Base-by-base conservation (phyloP, 2,888 invertebrate species). In the Caenorhabditis sp. region DNA sequence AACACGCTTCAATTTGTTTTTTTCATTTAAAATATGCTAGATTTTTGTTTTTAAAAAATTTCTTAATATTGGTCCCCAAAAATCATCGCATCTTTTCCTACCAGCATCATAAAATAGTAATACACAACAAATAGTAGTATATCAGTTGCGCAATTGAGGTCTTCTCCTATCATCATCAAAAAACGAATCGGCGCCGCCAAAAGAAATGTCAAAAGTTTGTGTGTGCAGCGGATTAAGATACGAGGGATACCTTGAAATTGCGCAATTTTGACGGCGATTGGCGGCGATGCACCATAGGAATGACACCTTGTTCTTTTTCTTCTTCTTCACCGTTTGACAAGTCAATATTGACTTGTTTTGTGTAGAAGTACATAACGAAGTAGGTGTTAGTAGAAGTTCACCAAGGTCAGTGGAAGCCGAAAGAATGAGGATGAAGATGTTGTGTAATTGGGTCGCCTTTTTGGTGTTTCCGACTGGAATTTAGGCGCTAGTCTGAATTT, bases 171-270 rank as follows among this genome's bases (percentile, higher is more conserved):
- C 43, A 43, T 43, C 43, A 17, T 36, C 10, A 8, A n/a, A 31
- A 31, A 31, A 31, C 17, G 14, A 10, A 10, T 43, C 43, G 3
- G 10, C 43, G 17, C 43, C 43, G 43, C 17, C 53, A 72, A 64
- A 66, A 58, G 25, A 20, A 31, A n/a, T n/a, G 49, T 61, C 71
- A 59, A 58, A 63, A 71, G 72, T 72, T 72, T 72, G 72, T 65
- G 67, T 72, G 72, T 65, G 67, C 68, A 72, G 59, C 38, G 64
- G 72, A 72, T 72, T 72, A 72, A 27, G 57, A 58, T 58, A 21
- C 5, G 5, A 10, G 31, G 57, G 36, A 43, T 43, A 43, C 43
- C 43, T 43, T 43, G 43, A 43, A 43, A 43, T 43, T 43, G 43
- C 43, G 43, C 43, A 43, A 43, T 36, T 36, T 36, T 36, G 5